A percentile compares a stretch with the other conserved stretches of the same genome.
phyloP scores from a whole-genome alignment of 2,888 invertebrate species.

The Dryadula phaetusa region DNA sequence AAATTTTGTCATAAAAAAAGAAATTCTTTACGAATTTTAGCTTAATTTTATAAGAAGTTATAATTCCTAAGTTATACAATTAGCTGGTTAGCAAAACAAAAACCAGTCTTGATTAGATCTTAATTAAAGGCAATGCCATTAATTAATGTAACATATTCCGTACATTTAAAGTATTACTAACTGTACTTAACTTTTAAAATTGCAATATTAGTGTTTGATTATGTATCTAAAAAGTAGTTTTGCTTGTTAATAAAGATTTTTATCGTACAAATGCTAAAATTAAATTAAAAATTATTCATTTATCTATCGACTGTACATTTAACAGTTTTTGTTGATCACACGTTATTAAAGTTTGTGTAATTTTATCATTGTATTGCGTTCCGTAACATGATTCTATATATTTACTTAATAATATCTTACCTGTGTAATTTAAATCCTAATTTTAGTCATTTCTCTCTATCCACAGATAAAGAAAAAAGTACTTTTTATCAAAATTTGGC shows the following conservation, averaged over 20 bases:
- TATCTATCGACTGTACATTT: background rate
- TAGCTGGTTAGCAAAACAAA: background rate
- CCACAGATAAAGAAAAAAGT: background rate
- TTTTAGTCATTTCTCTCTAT: too few relatives aligned
- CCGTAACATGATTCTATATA: too few relatives aligned
- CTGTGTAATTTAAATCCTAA: too few relatives aligned
- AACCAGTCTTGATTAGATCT: conserved; percentile 3
- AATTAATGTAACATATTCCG: background rate
- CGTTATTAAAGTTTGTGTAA: background rate
- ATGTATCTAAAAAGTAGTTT: conserved; percentile 8
- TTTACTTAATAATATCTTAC: too few relatives aligned
- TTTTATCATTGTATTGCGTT: background rate
- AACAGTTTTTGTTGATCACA: background rate
- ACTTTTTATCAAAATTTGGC: background rate
- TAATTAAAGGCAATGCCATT: conserved; percentile 12
- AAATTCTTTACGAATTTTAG: too few relatives aligned
- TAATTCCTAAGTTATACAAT: too few relatives aligned
- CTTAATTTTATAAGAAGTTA: too few relatives aligned
- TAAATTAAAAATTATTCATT: conserved; percentile 17
- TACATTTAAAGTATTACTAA: background rate
- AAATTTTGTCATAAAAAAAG: too few relatives aligned
- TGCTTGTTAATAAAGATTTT: background rate
- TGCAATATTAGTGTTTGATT: background rate
- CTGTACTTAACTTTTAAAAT: background rate
- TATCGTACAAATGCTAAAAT: background rate